Base-by-base conservation (phyloP, 2,113 vertebrate genomes). In the Procavia capensis region DNA sequence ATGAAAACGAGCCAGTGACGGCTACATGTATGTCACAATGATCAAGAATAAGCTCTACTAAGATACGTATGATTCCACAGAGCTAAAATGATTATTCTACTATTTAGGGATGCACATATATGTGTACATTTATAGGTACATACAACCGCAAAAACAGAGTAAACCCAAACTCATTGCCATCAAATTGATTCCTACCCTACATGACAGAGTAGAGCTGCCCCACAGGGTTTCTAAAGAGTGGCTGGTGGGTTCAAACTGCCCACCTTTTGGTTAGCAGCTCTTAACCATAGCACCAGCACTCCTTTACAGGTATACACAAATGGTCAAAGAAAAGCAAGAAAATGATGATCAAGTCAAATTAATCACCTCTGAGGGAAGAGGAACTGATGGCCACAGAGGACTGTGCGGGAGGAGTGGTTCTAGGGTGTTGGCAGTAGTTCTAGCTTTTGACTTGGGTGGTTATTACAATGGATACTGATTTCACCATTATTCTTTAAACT, bases 1-100 rank as follows among this genome's bases (percentile, higher is more conserved):
- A 17, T 13, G 82, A 74, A 29, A 45, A 76, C 0, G 3, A 47
- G 9, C 17, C 1, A 4, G 7, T 3, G 0, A 16, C 2, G 50
- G 54, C 41, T 47, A 59, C 7, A 1, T 3, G 6, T 22, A 24
- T 39, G 63, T 91, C 29, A 63, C 3, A 9, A 29, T 9, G 39
- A 4, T 20, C n/a, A 81, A 22, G 8, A 66, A 79, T 87, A 50
- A 41, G 59, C 61, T 19, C 64, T n/a, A 39, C 25, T 29, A 41
- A n/a, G 8, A 64, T 2, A 64, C 31, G 54, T 6, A 45, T 19
- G 83, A 87, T 17, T 19, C 57, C 25, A 45, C 4, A 6, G 0
- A 59, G 54, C 43, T 79, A 74, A 79, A 72, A n/a, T 36, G 70
- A 59, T 14, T 9, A 39, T 25, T 41, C 0, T 29, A 29, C 82